These are phyloP conservation scores for Sylvilagus floridanus DNA, from an alignment of 2,797 vertebrate species.

Conservation along the genomic window DNA sequence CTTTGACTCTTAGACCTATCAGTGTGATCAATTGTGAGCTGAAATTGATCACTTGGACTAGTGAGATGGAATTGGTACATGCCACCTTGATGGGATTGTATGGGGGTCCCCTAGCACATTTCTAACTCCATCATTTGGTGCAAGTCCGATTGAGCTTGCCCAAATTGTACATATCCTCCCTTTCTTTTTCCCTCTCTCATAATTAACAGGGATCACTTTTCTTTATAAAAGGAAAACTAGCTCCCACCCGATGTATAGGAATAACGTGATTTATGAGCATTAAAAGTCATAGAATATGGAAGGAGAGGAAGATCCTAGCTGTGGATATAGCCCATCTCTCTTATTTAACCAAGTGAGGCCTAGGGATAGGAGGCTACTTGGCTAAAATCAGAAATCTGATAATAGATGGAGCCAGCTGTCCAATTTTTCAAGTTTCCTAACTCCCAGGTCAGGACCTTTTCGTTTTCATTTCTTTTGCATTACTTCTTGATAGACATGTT, in stretches of 20 bases:
- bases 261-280: neutral
- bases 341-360: neutral
- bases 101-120: too few species aligned
- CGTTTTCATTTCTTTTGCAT: neutral
- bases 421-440: neutral
- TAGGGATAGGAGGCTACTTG: neutral
- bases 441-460: neutral
- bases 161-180: too few species aligned
- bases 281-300: neutral
- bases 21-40: too few species aligned
- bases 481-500: conserved; percentile 36
- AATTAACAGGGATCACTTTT: too few species aligned
- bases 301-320: neutral
- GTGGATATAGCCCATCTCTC: neutral
- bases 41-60: too few species aligned
- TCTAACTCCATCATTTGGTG: too few species aligned
- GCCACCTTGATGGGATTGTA: too few species aligned
- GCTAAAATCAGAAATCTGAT: neutral
- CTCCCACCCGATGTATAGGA: neutral
- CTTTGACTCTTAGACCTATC: too few species aligned
- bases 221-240: neutral
- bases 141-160: too few species aligned
- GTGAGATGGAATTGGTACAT: too few species aligned
- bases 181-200: too few species aligned
- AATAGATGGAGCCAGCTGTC: neutral